Evolutionary conservation across 2,888 invertebrate genomes (phyloP).

Genomic region (Doris montereyensis): DNA sequence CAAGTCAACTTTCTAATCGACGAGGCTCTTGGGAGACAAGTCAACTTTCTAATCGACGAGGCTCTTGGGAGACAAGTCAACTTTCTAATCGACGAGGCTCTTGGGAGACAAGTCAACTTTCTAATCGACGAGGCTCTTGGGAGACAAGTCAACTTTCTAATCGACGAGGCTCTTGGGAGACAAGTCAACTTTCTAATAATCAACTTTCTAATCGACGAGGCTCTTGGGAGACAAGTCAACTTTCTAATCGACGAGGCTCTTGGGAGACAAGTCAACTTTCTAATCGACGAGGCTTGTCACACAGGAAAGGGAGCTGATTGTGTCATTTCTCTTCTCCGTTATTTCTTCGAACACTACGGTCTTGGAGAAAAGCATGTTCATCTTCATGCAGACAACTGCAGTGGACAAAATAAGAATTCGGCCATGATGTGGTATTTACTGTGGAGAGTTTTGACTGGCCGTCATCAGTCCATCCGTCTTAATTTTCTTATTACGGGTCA

Average conservation of each 20-base stretch:
- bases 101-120: too few species aligned
- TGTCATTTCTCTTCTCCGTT: conserved; percentile 38
- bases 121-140: too few species aligned
- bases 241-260: too few species aligned
- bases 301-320: conserved; percentile 40
- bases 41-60: conserved; percentile 52
- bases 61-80: too few species aligned
- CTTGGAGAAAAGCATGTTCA: conserved; percentile 32
- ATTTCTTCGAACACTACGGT: conserved; percentile 41
- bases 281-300: conserved; percentile 48
- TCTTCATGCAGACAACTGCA: conserved; percentile 38
- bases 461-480: conserved; percentile 22
- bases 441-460: conserved; percentile 37
- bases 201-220: too few species aligned
- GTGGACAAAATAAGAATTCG: conserved; percentile 41
- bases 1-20: too few species aligned
- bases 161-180: too few species aligned
- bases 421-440: conserved; percentile 36
- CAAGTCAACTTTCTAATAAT: too few species aligned
- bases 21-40: conserved; percentile 42
- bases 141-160: too few species aligned
- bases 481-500: conserved; percentile 41
- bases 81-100: too few species aligned
- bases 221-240: too few species aligned
- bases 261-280: conserved; percentile 44